Base-by-base conservation (phyloP, 2,888 invertebrate species). In the Polydrusus pterygomalis region DNA sequence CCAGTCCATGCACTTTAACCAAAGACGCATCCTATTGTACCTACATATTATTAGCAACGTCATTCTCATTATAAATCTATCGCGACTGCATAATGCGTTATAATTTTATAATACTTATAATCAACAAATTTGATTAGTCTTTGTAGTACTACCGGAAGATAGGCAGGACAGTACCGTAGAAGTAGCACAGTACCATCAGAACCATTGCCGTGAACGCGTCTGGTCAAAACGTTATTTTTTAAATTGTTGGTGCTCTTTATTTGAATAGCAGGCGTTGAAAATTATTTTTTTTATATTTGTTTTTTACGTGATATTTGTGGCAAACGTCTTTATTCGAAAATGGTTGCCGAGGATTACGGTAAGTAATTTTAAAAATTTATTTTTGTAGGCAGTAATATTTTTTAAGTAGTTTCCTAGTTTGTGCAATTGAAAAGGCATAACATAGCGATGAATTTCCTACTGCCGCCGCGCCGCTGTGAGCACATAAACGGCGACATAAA, bases 321-420 rank as follows among this genome's bases (percentile, higher is more conserved):
- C n/a, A 9, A 11, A 56, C 7, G 34, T 43, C n/a, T 63, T 9
- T 15, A 18, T 11, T 13, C 10, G 58, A 69, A 54, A 1, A 69
- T 69, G 69, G 69, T 69, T 15, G 45, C 58, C 0, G 60, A 62
- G 40, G 60, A 47, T 51, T 70, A 49, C 11, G 62, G 70, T 70
- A 62, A 70, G 51, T 40, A 0, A 25, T 25, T 25, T 25, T 5
- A 25, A 25, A 25, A 25, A 3, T 25, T 38, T 56, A 54, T 68
- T 45, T 45, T 11, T 2, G 40, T 45, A 45, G n/a, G n/a, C n/a
- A n/a, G n/a, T n/a, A n/a, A 15, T 47, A 7, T 47, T 47, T n/a
- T 15, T 17, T n/a, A n/a, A n/a, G n/a, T n/a, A n/a, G n/a, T n/a
- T n/a, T n/a, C n/a, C n/a, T n/a, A n/a, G n/a, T n/a, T n/a, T n/a